A percentile compares a stretch with the other conserved stretches of the same genome.
These are phyloP conservation scores for Paramormyrops hopkinsi DNA, from an alignment of 2,797 vertebrate species.

Conservation along the genomic window DNA sequence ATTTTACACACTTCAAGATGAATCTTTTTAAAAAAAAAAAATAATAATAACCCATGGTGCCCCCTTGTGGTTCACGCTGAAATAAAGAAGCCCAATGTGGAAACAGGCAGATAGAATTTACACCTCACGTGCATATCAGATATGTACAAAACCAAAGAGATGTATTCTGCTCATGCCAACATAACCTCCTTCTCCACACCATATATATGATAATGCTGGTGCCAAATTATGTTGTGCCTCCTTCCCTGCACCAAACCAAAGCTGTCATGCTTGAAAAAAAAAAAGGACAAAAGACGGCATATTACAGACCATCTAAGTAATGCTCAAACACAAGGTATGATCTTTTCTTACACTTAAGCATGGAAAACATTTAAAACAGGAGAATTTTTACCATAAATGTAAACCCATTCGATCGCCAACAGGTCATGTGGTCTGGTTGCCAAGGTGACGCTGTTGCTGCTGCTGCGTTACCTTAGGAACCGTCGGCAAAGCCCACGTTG, in stretches of 20 bases:
- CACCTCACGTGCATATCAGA: slow-evolving; percentile 41
- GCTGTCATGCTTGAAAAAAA: slow-evolving; percentile 25
- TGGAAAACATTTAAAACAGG: slow-evolving; percentile 51
- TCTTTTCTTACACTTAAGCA: background rate
- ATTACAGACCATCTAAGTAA: slow-evolving; percentile 33
- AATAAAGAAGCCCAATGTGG: background rate
- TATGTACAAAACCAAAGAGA: slow-evolving; percentile 47
- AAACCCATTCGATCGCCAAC: slow-evolving; percentile 64
- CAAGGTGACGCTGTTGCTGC: background rate
- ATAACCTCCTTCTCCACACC: slow-evolving; percentile 1
- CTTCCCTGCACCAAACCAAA: slow-evolving; percentile 35
- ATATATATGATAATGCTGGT: slow-evolving; percentile 55
- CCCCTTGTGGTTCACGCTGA: background rate
- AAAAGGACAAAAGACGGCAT: slow-evolving; percentile 18
- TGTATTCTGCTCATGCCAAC: background rate
- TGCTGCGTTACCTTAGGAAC: background rate
- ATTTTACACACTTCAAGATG: slow-evolving; percentile 31
- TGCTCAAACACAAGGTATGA: slow-evolving; percentile 22
- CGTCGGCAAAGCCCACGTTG: background rate
- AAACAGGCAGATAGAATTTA: background rate
- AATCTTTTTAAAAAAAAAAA: slow-evolving; percentile 40
- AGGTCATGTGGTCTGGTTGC: slow-evolving; percentile 37
- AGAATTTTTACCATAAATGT: slow-evolving; percentile 43
- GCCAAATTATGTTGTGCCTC: slow-evolving; percentile 32
- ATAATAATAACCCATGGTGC: slow-evolving; percentile 36